A percentile compares a stretch with the other conserved stretches of the same genome.
These are phyloP conservation scores for Genyomyrus donnyi DNA, from an alignment of 2,113 vertebrate species.

Conservation along the genomic window DNA sequence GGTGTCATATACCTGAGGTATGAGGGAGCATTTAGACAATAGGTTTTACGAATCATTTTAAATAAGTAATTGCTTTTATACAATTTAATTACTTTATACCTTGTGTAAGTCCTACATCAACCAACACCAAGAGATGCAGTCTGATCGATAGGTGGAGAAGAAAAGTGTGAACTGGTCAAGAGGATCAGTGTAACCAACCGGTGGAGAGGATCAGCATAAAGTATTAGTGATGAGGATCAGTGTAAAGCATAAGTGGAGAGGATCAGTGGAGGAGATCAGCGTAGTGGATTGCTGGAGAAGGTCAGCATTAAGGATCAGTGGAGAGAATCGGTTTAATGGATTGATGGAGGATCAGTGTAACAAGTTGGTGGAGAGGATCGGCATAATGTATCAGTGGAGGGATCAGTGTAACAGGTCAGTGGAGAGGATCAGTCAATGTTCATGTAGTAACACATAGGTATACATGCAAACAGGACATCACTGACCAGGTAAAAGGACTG, in stretches of 20 bases:
- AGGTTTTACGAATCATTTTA: neutral
- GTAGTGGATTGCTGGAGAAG: neutral
- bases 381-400: neutral
- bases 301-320: too few species aligned
- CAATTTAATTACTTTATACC: neutral
- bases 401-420: neutral
- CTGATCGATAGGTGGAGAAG: neutral
- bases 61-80: neutral
- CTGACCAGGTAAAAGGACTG: neutral
- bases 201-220: neutral
- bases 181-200: neutral
- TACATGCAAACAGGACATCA: neutral
- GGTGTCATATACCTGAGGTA: slow-evolving; percentile 79
- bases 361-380: neutral
- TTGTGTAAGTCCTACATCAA: neutral
- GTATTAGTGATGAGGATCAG: neutral
- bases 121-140: neutral
- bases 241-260: neutral
- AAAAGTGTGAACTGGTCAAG: neutral
- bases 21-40: neutral
- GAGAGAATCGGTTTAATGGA: too few species aligned
- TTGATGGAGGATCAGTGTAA: neutral
- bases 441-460: neutral
- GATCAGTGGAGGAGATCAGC: neutral
- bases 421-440: neutral